Evolutionary conservation across 1,140 invertebrate genomes (phyloP), one percentile per base, ranked within the genome.

Genomic region (Meteorus sp.): DNA sequence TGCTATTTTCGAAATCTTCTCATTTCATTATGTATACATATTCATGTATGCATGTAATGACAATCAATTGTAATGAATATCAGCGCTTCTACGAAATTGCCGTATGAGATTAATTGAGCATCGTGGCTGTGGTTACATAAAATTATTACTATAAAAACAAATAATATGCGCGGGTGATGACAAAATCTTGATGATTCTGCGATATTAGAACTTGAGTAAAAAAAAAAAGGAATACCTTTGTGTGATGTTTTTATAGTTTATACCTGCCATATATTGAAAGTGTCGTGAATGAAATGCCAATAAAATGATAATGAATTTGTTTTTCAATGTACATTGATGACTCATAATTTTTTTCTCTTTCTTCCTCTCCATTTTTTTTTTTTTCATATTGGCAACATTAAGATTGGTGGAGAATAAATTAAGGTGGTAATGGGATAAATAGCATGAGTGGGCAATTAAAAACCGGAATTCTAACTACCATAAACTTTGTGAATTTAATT

Each of bases 311-410:
- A 39, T 39, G 8, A 15, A 39, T 39, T 15, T 39, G 8, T 11
- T 39, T 11, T 39, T 39, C 8, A 5, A 15, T 39, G 4, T 29
- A 29, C 27, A 4, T 29, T 29, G 27, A n/a, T n/a, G n/a, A n/a
- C n/a, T n/a, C n/a, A n/a, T n/a, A n/a, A n/a, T n/a, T n/a, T n/a
- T n/a, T n/a, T n/a, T n/a, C n/a, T n/a, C n/a, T n/a, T n/a, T n/a
- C n/a, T n/a, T 48, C 45, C 25, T 13, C 22, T 3, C 3, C 29
- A 33, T 37, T 17, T 15, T 35, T 9, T 53, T 39, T 51, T 33
- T 51, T 51, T 51, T 33, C 31, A 51, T 6, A 7, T 51, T 19
- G 31, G 25, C 7, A 7, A 51, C 17, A 20, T 13, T 33, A 51
- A 35, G 29, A 19, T 17, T 15, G 5, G 19, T 19, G 20, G 29